Conservation (phyloP, 30 jellyfish, hydroid and myxozoan species). For the Chironex yamaguchii region DNA sequence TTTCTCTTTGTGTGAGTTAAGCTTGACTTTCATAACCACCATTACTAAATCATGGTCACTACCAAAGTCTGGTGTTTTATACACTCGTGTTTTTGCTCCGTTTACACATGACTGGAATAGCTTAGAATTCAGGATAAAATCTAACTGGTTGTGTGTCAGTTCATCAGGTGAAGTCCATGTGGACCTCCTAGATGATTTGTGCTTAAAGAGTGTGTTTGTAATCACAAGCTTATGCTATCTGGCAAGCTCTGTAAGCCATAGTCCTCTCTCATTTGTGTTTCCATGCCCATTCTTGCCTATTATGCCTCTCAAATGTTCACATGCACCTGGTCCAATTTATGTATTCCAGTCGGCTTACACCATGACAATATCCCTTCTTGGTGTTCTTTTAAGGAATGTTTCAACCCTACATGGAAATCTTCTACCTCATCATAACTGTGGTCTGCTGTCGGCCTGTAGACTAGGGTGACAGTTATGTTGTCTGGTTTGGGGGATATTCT, state of each 20-base stretch:
- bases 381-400: no score
- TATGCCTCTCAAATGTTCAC: background rate
- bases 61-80: background rate
- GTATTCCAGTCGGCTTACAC: background rate
- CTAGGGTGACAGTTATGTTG: background rate
- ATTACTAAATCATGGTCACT: background rate
- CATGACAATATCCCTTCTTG: background rate
- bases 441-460: background rate
- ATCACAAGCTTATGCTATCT: background rate
- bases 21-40: no score
- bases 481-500: background rate
- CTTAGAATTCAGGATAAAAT: background rate
- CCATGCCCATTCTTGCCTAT: background rate
- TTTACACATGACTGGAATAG: background rate
- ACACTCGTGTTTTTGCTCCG: background rate
- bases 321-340: background rate
- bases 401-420: no score
- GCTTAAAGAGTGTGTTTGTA: background rate
- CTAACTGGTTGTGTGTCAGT: background rate
- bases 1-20: no score
- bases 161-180: background rate
- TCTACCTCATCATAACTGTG: no score
- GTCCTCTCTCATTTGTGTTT: background rate
- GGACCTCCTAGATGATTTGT: background rate
- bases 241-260: background rate